These are phyloP conservation scores for Pentalonia nigronervosa DNA, from an alignment of 1,140 invertebrate genomes.

Conservation along the genomic window DNA sequence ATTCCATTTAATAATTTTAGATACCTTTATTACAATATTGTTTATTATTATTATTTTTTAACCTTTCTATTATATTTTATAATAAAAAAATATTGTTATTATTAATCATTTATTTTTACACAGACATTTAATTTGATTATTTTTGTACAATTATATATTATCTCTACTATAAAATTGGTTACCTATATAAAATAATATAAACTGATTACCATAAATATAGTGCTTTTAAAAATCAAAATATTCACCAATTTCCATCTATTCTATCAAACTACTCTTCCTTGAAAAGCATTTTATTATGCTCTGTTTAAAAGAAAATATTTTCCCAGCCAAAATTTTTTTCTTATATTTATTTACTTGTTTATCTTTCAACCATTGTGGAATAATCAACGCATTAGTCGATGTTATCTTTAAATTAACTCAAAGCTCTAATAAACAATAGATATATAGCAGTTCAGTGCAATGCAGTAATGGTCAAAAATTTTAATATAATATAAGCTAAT, in stretches of 20 bases:
- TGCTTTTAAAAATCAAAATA: background rate
- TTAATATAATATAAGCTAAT: no score
- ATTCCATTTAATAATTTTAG: background rate
- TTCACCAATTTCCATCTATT: background rate
- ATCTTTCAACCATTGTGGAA: background rate
- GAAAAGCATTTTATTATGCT: background rate
- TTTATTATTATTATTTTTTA: slow-evolving; percentile 30
- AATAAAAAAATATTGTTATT: background rate
- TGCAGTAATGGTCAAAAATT: no score
- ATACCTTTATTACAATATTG: background rate
- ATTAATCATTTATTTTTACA: slow-evolving; percentile 41
- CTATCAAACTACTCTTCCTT: background rate
- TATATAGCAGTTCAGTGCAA: background rate
- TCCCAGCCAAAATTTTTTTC: background rate
- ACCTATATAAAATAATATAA: slow-evolving; percentile 1
- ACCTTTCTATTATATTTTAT: slow-evolving; percentile 10
- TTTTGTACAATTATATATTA: slow-evolving; percentile 30
- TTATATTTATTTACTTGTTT: background rate
- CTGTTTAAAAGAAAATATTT: background rate
- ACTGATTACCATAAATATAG: slow-evolving; percentile 8
- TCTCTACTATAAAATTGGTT: background rate
- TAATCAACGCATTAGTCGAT: background rate
- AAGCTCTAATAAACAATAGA: background rate
- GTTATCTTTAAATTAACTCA: background rate
- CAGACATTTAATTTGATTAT: slow-evolving; percentile 37